phyloP scores from a whole-genome alignment of 2,888 invertebrate species.

The Spisula subtruncata region DNA sequence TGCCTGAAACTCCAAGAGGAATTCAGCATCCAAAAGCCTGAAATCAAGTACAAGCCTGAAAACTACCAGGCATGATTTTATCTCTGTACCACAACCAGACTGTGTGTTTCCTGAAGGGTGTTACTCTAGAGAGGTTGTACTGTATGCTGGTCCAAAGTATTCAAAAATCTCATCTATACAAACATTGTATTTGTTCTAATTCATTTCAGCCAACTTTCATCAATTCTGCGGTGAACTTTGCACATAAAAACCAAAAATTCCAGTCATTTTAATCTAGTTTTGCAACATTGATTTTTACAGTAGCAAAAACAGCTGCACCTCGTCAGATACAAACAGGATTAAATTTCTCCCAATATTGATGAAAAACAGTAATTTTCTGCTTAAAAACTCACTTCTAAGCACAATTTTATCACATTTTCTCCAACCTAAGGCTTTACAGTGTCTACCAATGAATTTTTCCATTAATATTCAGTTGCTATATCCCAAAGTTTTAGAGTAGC shows the following conservation, averaged over 20 bases:
- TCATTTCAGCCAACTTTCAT: neutral
- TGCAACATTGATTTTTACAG: constrained; percentile 13
- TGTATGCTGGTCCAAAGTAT: too few species aligned
- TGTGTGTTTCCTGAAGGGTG: too few species aligned
- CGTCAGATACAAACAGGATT: neutral
- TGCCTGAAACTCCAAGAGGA: too few species aligned
- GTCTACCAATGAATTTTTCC: neutral
- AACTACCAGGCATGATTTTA: too few species aligned
- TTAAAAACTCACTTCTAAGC: neutral
- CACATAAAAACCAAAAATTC: neutral
- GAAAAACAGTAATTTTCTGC: neutral
- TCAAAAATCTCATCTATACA: too few species aligned
- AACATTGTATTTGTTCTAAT: too few species aligned
- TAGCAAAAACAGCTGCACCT: neutral
- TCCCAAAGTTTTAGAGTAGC: too few species aligned
- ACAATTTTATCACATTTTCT: neutral
- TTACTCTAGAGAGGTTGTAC: too few species aligned
- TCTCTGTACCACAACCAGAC: too few species aligned
- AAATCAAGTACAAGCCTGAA: too few species aligned
- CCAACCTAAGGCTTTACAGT: neutral
- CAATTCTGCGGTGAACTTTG: neutral
- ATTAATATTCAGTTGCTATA: neutral
- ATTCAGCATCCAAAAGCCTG: too few species aligned
- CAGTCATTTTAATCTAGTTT: neutral
- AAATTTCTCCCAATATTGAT: neutral